Percentiles rank a stretch among this genome's conserved stretches.
Conservation (phyloP, 2,797 vertebrate genomes). For the Nannoperca obscura region DNA sequence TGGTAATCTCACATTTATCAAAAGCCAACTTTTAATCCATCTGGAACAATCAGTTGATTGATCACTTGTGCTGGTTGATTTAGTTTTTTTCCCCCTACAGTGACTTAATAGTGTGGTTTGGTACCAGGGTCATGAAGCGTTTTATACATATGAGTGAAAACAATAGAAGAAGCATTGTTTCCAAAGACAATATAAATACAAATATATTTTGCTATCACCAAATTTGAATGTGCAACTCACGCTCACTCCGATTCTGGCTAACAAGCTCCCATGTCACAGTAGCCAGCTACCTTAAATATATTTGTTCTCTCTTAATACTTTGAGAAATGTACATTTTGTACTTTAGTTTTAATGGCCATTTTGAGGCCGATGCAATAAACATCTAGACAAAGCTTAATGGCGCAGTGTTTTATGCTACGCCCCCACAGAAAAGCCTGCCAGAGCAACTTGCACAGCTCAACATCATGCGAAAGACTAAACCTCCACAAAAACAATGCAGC, state of each 20-base stretch:
- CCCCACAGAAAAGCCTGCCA: constrained; percentile 73
- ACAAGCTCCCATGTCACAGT: constrained; percentile 42
- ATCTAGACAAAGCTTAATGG: constrained; percentile 65
- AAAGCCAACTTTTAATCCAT: constrained; percentile 8
- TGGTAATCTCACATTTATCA: constrained; percentile 1
- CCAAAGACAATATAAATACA: constrained; percentile 14
- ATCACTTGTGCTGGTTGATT: fast-evolving
- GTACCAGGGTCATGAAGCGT: background rate
- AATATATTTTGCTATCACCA: background rate
- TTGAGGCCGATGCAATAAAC: constrained; percentile 25
- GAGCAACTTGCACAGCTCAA: constrained; percentile 57
- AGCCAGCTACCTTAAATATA: background rate
- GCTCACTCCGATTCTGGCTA: constrained; percentile 7
- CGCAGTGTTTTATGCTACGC: constrained; percentile 77
- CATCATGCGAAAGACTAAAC: constrained; percentile 40
- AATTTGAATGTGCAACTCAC: constrained; percentile 19
- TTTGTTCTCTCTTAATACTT: background rate
- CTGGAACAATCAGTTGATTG: background rate
- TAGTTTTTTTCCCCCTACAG: background rate
- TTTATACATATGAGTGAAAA: background rate
- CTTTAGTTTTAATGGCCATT: constrained; percentile 9
- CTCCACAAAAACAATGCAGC: constrained; percentile 32
- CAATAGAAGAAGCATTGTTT: background rate
- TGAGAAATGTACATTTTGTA: background rate
- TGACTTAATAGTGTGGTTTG: background rate